phyloP scores from a whole-genome alignment of 2,888 invertebrate genomes.

The Phymatocera aterrima region DNA sequence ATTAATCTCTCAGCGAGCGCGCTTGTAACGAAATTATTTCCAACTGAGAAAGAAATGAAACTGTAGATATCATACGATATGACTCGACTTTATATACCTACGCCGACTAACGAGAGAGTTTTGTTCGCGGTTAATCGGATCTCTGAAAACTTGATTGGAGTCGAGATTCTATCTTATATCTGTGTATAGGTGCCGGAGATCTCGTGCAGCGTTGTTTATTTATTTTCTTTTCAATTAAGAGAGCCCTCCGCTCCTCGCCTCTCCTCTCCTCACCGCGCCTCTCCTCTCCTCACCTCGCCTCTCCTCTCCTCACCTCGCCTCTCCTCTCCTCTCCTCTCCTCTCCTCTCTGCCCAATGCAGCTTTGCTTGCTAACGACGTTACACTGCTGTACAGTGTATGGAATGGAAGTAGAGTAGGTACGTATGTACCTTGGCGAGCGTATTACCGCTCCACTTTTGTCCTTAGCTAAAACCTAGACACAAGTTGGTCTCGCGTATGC shows the following conservation, averaged over 20 bases:
- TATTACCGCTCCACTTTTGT: slow-evolving; percentile 24
- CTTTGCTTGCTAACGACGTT: slow-evolving; percentile 12
- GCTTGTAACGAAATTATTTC: background rate
- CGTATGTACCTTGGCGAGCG: background rate
- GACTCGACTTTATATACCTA: slow-evolving; percentile 14
- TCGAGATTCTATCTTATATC: background rate
- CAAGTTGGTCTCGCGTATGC: slow-evolving; percentile 20
- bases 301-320: too few relatives aligned
- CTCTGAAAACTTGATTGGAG: slow-evolving; percentile 24
- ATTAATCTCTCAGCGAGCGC: too few relatives aligned
- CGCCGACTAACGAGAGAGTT: slow-evolving; percentile 33
- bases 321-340: too few relatives aligned
- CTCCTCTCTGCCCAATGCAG: background rate
- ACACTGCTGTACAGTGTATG: too few relatives aligned
- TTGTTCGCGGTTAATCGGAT: slow-evolving; percentile 36
- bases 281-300: too few relatives aligned
- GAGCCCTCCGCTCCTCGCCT: too few relatives aligned
- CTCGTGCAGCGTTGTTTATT: too few relatives aligned
- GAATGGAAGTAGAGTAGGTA: background rate
- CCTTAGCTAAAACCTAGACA: slow-evolving; percentile 21
- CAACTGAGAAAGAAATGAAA: slow-evolving; percentile 5
- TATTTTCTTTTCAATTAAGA: slow-evolving; percentile 3
- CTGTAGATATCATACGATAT: slow-evolving; percentile 15
- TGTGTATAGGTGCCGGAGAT: too few relatives aligned
- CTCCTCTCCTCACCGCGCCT: too few relatives aligned